phyloP scores from a whole-genome alignment of 2,888 invertebrate species.

The Pecten maximus region DNA sequence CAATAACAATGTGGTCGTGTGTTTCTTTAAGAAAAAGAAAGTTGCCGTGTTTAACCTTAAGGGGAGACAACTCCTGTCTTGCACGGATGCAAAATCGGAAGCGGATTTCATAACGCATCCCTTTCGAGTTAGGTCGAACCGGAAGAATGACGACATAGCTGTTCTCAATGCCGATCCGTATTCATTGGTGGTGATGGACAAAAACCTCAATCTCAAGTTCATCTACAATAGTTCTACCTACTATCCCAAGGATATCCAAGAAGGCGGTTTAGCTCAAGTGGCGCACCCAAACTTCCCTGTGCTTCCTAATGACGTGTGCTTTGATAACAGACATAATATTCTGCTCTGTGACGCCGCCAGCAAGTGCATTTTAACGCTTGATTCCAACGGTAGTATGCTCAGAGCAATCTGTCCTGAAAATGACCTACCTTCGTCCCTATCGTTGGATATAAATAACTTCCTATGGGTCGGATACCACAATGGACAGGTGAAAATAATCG shows the following conservation, averaged over 20 bases:
- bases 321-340: not conserved
- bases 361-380: not conserved
- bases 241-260: not conserved
- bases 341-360: not conserved
- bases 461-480: conserved; percentile 11
- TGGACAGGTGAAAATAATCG: not conserved
- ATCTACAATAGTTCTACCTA: not conserved
- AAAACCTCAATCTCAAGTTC: conserved; percentile 6
- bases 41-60: not conserved
- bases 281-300: not conserved
- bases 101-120: not conserved
- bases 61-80: not conserved
- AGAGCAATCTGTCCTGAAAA: not conserved
- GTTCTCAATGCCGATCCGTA: not conserved
- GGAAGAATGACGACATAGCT: not conserved
- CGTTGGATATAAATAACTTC: not conserved
- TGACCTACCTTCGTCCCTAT: not conserved
- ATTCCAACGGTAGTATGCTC: not conserved
- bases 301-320: not conserved
- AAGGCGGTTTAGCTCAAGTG: not conserved
- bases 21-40: conserved; percentile 35
- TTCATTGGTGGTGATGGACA: not conserved
- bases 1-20: not conserved
- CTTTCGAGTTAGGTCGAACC: not conserved
- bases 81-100: conserved; percentile 3